phyloP scores from a whole-genome alignment of 2,888 invertebrate species.

The Mylabris sibirica region DNA sequence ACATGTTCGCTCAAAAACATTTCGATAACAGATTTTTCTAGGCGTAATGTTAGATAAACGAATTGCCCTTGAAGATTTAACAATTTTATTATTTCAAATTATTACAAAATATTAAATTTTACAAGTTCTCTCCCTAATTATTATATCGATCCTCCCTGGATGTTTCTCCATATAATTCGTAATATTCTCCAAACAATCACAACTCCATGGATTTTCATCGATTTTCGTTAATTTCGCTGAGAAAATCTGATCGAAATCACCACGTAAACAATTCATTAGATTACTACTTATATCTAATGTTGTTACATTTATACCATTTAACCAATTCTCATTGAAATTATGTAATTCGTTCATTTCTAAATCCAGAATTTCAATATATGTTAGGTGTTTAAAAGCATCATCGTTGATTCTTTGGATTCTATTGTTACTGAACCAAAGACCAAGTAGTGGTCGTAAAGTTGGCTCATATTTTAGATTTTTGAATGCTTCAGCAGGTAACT shows the following conservation, averaged over 20 bases:
- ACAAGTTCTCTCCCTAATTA: background rate
- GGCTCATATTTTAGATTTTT: constrained; percentile 42
- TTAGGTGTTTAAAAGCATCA: constrained; percentile 40
- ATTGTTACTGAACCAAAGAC: constrained; percentile 47
- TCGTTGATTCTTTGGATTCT: constrained; percentile 43
- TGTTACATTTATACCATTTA: background rate
- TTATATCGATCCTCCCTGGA: background rate
- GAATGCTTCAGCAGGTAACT: constrained; percentile 41
- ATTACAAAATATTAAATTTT: background rate
- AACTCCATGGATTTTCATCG: constrained; percentile 46
- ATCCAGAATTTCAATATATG: constrained; percentile 46
- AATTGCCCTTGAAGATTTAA: no score
- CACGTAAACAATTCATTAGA: constrained; percentile 42
- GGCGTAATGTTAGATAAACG: no score
- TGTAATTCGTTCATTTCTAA: constrained; percentile 45
- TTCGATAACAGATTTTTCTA: no score
- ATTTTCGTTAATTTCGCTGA: constrained; percentile 44
- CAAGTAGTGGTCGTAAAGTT: constrained; percentile 38
- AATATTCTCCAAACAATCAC: constrained; percentile 43
- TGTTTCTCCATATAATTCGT: constrained; percentile 36
- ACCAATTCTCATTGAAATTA: constrained; percentile 38
- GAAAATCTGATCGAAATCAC: constrained; percentile 41
- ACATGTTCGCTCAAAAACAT: no score
- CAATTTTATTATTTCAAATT: no score
- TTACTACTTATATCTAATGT: constrained; percentile 41